Base-by-base conservation (phyloP, 2,797 vertebrate species). In the Dipus sagitta region DNA sequence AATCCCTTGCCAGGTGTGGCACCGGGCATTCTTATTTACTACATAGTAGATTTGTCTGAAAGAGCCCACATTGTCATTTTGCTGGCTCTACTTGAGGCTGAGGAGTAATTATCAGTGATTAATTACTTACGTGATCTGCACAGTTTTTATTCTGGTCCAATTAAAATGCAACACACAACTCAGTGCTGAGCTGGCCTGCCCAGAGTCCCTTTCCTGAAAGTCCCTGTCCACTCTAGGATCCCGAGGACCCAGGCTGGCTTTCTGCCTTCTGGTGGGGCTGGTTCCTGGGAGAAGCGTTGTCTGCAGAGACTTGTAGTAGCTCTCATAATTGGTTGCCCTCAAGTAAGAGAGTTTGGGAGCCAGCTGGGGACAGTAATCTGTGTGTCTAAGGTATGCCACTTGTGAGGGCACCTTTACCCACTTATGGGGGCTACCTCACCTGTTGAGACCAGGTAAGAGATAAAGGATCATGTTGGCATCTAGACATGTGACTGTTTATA, bases 41-140 rank as follows among this genome's bases (percentile, higher is more conserved):
- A 14, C 28, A 10, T 30, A 23, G 62, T 62, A 60, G 76, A 54
- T 94, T 80, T 68, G 74, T 91, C 83, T 90, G 65, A 71, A 70
- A 89, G 77, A 87, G 32, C 80, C 88, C 88, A 68, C 74, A 87
- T 90, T 87, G 23, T 86, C 93, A 75, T 92, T 93, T 84, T 70
- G 15, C 64, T 65, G 60, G 64, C 94, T 64, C 54, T 77, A 58
- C 30, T 20, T 92, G 88, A 95, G 10, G 68, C 90, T 83, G 77
- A 96, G 90, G 68, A 86, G 79, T 95, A 91, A 94, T 94, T 93
- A 94, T 75, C 72, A 86, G 81, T 90, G 92, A 96, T 93, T 94
- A 90, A 86, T 95, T 79, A 80, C 91, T 88, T 72, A 62, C 58
- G 60, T 10, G 23, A 91, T 75, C 81, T 92, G 62, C 8, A 0